Evolutionary conservation across 1,140 invertebrate species (phyloP), one percentile per base, ranked within the genome.

Genomic region (Listronotus bonariensis): DNA sequence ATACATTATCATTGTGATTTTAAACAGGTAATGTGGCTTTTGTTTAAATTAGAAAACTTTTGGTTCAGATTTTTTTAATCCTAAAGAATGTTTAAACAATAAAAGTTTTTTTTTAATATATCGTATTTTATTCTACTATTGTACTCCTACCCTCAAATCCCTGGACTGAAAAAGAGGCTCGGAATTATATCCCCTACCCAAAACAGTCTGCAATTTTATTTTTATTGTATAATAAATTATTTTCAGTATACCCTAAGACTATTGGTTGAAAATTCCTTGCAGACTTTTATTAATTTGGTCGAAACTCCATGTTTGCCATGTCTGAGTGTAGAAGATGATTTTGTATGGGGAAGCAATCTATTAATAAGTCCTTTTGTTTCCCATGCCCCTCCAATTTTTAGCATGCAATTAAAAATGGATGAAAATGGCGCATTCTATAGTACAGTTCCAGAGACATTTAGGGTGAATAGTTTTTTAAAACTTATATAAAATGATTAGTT

Each of bases 241-340:
- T 69, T 71, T 11, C 74, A 91, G 88, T 86, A 86, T 67, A 85
- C 88, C 0, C 75, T 92, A 26, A 80, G 88, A 36, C 82, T 82
- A 70, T 80, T 90, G 43, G 83, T 91, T 0, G 80, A 86, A 66
- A 85, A 86, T 58, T 91, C 90, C 0, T 82, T 89, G 59, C 69
- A 77, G 4, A 78, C 81, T 56, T 89, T 86, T 60, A 81, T 86
- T 1, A 78, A 80, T 26, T 79, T 89, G 71, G 80, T 89, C 6
- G 82, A 87, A 71, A 82, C 83, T 41, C 87, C 88, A 0, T 88
- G 88, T 68, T 70, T 85, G n/a, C 83, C 83, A 41, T 84, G 84
- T 0, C 76, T 87, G 34, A 62, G 77, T 3, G 78, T 86, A 11
- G 68, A 76, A 0, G 78, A 83, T 0, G 82, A 86, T 67, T 89